These are phyloP conservation scores for Genyomyrus donnyi DNA, from an alignment of 2,113 vertebrate species.

Conservation along the genomic window DNA sequence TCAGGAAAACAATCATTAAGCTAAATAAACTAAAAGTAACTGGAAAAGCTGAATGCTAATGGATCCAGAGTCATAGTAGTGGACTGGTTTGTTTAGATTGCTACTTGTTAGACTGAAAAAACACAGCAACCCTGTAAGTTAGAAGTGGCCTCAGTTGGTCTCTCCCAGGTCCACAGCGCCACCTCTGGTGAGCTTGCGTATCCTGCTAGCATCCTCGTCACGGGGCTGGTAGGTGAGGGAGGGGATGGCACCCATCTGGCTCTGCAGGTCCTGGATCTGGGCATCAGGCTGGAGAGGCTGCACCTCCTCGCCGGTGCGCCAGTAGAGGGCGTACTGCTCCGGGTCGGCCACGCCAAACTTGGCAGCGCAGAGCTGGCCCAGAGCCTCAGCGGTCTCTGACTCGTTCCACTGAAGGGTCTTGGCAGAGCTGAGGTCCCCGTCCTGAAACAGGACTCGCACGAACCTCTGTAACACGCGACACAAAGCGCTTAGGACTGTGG, in stretches of 20 bases:
- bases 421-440: slow-evolving; percentile 34
- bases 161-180: slow-evolving; percentile 34
- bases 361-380: slow-evolving; percentile 35
- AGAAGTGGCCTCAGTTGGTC: background rate
- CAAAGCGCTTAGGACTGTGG: background rate
- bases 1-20: background rate
- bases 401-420: slow-evolving; percentile 42
- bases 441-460: slow-evolving; percentile 42
- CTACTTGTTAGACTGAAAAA: background rate
- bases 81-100: background rate
- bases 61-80: background rate
- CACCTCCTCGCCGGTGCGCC: slow-evolving; percentile 29
- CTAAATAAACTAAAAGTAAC: background rate
- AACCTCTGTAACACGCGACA: slow-evolving; percentile 33
- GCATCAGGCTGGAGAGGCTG: slow-evolving; percentile 25
- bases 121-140: background rate
- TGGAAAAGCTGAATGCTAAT: background rate
- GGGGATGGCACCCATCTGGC: slow-evolving; percentile 18
- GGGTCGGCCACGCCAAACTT: slow-evolving; percentile 38
- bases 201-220: slow-evolving; percentile 30
- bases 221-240: slow-evolving; percentile 41
- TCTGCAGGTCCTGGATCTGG: slow-evolving; percentile 36
- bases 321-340: slow-evolving; percentile 35
- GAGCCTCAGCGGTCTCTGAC: slow-evolving; percentile 28
- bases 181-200: slow-evolving; percentile 33